phyloP scores from a whole-genome alignment of 2,888 invertebrate genomes.

The Mechanitis mazaeus region DNA sequence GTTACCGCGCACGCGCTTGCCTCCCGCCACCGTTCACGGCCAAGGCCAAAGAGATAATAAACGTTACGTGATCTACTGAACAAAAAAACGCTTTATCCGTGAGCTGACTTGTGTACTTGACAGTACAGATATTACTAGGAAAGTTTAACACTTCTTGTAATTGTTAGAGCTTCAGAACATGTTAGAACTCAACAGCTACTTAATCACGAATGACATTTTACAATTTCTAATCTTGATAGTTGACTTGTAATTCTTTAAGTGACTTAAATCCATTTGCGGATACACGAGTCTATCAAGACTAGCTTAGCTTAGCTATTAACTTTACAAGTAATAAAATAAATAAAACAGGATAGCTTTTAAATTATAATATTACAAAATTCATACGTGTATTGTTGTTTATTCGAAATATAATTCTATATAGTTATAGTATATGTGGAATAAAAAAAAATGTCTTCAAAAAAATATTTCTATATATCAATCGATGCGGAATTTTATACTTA shows the following conservation, averaged over 20 bases:
- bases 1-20: constrained; percentile 48
- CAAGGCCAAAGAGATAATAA: constrained; percentile 72
- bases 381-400: not conserved
- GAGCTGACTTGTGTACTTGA: not conserved
- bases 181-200: not conserved
- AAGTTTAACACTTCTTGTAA: not conserved
- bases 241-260: no score
- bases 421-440: no score
- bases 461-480: no score
- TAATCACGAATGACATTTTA: no score
- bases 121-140: not conserved
- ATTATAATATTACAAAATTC: not conserved
- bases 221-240: no score
- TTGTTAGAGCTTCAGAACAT: no score
- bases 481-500: no score
- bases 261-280: not conserved
- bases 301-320: not conserved
- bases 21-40: constrained; percentile 70
- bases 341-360: not conserved
- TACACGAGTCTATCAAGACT: constrained; percentile 3
- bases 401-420: no score
- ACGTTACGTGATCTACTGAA: constrained; percentile 61
- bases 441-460: no score
- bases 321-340: constrained; percentile 1
- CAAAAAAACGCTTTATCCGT: constrained; percentile 25